phyloP scores from a whole-genome alignment of 2,113 vertebrate genomes.

The Galemys pyrenaicus region DNA sequence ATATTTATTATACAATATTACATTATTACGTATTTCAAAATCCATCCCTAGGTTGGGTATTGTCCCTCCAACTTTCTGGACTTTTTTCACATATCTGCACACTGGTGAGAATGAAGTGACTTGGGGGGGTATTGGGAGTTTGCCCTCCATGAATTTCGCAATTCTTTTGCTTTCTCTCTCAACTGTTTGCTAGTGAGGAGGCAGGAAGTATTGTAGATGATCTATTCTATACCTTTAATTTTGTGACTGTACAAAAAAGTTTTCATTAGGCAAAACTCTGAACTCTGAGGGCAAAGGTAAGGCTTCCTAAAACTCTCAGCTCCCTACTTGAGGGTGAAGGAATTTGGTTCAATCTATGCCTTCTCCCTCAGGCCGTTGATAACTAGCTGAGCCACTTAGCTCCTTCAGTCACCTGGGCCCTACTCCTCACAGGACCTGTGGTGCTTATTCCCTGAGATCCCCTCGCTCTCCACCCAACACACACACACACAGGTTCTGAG shows the following conservation, averaged over 20 bases:
- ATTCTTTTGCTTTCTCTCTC: not conserved
- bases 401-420: not conserved
- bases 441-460: not conserved
- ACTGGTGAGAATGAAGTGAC: not conserved
- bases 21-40: not conserved
- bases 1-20: not conserved
- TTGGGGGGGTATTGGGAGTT: not conserved
- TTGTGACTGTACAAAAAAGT: not conserved
- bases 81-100: not conserved
- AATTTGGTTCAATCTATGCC: no score
- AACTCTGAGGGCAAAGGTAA: not conserved
- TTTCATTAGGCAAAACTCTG: not conserved
- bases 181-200: not conserved
- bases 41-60: not conserved
- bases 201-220: not conserved
- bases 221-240: not conserved
- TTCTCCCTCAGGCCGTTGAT: not conserved
- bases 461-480: not conserved
- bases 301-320: not conserved
- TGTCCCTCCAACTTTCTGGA: not conserved
- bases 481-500: not conserved
- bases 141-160: not conserved
- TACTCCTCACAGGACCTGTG: accelerated
- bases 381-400: not conserved
- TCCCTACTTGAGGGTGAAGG: not conserved